phyloP scores from a whole-genome alignment of 2,797 vertebrate species.

The Brachyrhaphis roseni region DNA sequence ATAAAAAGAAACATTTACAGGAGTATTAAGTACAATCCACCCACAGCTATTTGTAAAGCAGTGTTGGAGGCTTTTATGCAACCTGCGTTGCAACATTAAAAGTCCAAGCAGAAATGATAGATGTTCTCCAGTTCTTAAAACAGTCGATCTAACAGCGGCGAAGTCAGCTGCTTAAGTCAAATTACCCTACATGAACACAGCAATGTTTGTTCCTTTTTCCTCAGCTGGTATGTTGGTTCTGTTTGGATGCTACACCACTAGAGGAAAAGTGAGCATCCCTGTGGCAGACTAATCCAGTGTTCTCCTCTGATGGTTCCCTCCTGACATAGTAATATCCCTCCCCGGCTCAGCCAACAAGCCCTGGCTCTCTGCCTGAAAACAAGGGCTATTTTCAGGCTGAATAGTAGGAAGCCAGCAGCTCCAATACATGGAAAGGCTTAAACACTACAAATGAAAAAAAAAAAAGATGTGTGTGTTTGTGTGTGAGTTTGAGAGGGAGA shows the following conservation, averaged over 20 bases:
- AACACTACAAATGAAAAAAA: conserved; percentile 65
- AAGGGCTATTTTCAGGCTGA: conserved; percentile 92
- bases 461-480: conserved; percentile 22
- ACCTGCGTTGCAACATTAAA: conserved; percentile 23
- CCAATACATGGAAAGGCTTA: conserved; percentile 83
- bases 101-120: conserved; percentile 20
- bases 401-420: conserved; percentile 89
- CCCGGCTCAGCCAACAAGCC: conserved; percentile 82
- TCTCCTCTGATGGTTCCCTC: conserved; percentile 75
- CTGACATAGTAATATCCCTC: conserved; percentile 76
- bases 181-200: conserved; percentile 53
- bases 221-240: conserved; percentile 23
- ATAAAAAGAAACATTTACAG: conserved; percentile 13
- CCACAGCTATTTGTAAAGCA: conserved; percentile 1
- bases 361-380: conserved; percentile 87
- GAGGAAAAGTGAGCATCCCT: conserved; percentile 74
- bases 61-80: conserved; percentile 20
- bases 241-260: conserved; percentile 61
- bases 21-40: neutral
- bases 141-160: conserved; percentile 29
- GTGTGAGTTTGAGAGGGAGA: conserved; percentile 32
- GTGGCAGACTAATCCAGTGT: conserved; percentile 73
- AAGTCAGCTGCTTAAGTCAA: conserved; percentile 38
- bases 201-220: conserved; percentile 27
- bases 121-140: conserved; percentile 37